These are phyloP conservation scores for Pyrgilauda ruficollis DNA, from an alignment of 2,113 vertebrate species.

Conservation along the genomic window DNA sequence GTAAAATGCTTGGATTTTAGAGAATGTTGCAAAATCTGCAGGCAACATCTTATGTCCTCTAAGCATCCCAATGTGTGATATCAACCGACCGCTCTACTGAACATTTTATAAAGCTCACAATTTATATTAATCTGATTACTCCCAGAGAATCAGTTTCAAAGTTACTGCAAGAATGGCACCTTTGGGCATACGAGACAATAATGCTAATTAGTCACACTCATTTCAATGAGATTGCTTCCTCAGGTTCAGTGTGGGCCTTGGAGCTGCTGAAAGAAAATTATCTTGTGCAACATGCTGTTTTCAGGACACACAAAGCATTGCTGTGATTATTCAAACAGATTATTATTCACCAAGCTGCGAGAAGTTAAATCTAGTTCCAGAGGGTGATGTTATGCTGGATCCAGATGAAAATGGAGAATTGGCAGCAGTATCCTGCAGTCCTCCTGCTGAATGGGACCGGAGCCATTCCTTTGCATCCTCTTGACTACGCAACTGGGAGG, in stretches of 20 bases:
- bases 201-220: neutral
- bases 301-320: neutral
- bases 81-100: neutral
- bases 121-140: neutral
- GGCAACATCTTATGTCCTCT: neutral
- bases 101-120: neutral
- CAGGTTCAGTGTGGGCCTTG: neutral
- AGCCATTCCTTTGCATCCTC: slow-evolving; percentile 96
- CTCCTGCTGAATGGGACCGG: slow-evolving; percentile 90
- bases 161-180: neutral
- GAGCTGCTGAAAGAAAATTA: neutral
- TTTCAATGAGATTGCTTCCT: neutral
- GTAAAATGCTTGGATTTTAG: neutral
- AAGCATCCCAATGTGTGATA: neutral
- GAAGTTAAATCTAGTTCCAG: slow-evolving; percentile 94
- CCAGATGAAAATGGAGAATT: slow-evolving; percentile 94
- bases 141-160: neutral
- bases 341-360: slow-evolving; percentile 86
- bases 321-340: neutral
- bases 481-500: slow-evolving; percentile 88
- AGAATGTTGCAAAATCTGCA: neutral
- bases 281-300: neutral
- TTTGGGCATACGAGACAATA: neutral
- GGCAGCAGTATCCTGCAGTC: slow-evolving; percentile 88
- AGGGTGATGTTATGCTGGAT: slow-evolving; percentile 93